These are phyloP conservation scores for Ramphastos sulfuratus DNA, from an alignment of 2,113 vertebrate genomes.

Conservation along the genomic window DNA sequence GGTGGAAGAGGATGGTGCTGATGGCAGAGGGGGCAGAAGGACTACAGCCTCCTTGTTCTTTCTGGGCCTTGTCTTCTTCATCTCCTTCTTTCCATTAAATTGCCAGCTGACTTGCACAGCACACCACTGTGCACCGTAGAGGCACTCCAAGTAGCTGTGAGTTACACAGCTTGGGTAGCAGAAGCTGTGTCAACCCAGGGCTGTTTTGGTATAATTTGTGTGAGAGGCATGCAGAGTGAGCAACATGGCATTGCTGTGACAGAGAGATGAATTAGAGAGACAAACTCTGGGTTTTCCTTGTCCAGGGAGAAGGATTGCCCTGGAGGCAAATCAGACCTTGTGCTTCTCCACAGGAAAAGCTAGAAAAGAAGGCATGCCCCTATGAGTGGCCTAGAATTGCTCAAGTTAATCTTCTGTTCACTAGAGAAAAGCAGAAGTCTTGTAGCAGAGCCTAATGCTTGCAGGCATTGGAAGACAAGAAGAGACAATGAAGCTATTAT, in stretches of 20 bases:
- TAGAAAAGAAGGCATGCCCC: not conserved
- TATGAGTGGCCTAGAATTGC: not conserved
- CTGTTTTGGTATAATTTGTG: not conserved
- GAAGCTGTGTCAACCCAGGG: not conserved
- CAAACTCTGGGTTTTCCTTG: rapidly evolving
- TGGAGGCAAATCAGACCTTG: not conserved
- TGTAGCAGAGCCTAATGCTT: not conserved
- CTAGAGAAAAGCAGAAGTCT: not conserved
- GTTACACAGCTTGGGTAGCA: not conserved
- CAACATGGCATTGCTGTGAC: not conserved
- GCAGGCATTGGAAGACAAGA: not conserved
- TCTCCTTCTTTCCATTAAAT: not conserved
- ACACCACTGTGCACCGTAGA: rapidly evolving
- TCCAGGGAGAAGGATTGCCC: not conserved
- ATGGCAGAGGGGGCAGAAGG: not conserved
- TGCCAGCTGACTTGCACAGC: not conserved
- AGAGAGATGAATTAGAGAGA: not conserved
- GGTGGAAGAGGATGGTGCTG: not conserved
- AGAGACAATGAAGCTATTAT: not conserved
- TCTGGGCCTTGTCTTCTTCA: not conserved
- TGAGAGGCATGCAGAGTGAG: rapidly evolving
- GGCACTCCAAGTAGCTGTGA: not conserved
- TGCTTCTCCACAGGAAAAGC: not conserved
- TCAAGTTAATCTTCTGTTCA: not conserved
- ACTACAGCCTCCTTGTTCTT: not conserved